Base-by-base conservation (phyloP, 2,888 invertebrate genomes). In the Macrophya annulata region DNA sequence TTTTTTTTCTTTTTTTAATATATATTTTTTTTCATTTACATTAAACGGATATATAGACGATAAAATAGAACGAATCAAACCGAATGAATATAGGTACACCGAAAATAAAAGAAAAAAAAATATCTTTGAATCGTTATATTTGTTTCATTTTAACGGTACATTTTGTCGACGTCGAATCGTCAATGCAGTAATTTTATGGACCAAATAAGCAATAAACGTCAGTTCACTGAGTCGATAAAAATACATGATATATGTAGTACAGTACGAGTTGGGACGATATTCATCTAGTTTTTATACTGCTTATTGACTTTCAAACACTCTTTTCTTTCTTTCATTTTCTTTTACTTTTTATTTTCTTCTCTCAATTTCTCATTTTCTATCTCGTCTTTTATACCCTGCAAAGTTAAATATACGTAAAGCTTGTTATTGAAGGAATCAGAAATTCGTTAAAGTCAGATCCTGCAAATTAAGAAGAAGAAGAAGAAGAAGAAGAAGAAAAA, bases 201-300 rank as follows among this genome's bases (percentile, higher is more conserved):
- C 62, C 40, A 81, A 81, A 81, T 81, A 43, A 43, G 81, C 59
- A 81, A 81, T 81, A 59, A 81, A 62, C 21, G 43, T 81, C 43
- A 21, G 43, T 21, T 81, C 81, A 43, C 9, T 81, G 59, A 81
- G 43, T 62, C 43, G 59, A 62, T 43, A 25, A 62, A 81, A 43
- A 62, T 81, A 43, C 43, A 31, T 68, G 4, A 68, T 17, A 25
- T 25, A 31, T 31, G n/a, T 31, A 31, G 31, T 31, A 3, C 3
- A 37, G 62, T 62, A 62, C 21, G 25, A 21, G 17, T 37, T 31
- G 17, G 17, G 21, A 17, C 68, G 17, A 45, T 72, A 68, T 72
- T 45, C 21, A 72, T 9, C 21, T 43, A 21, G n/a, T 45, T 72
- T 72, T 72, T 45, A 72, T 72, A 21, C 21, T 72, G 43, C 12